Evolutionary conservation across 2,797 vertebrate species (phyloP).

Genomic region (Harpagifer antarcticus): DNA sequence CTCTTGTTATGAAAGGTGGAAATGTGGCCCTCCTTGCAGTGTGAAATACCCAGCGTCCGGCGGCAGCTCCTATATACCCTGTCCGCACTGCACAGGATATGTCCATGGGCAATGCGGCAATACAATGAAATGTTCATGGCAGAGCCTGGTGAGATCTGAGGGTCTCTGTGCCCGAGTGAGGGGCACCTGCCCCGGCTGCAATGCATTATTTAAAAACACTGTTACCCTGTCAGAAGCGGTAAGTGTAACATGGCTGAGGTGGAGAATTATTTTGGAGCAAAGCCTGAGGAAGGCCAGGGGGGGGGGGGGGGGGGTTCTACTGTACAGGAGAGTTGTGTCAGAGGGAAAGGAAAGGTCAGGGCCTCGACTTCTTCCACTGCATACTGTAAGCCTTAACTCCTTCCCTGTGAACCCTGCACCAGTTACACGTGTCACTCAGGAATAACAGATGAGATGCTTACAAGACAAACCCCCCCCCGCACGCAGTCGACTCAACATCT

Average conservation of each 20-base stretch:
- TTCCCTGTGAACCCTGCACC: conserved; percentile 39
- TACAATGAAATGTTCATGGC: conserved; percentile 80
- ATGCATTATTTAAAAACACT: conserved; percentile 84
- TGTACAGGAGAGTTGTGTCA: conserved; percentile 55
- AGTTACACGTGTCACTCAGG: conserved; percentile 67
- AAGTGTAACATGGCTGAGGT: conserved; percentile 61
- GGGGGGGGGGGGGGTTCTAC: background rate
- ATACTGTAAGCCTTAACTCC: conserved; percentile 39
- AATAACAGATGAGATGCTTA: conserved; percentile 72
- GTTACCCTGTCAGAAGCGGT: conserved; percentile 78
- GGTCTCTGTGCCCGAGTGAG: conserved; percentile 71
- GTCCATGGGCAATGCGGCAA: conserved; percentile 71
- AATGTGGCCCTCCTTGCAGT: background rate
- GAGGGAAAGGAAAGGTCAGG: conserved; percentile 60
- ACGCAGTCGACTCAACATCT: conserved; percentile 33
- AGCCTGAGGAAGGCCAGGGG: conserved; percentile 51
- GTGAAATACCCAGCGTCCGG: conserved; percentile 24
- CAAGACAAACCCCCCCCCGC: conserved; percentile 57
- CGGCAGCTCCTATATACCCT: conserved; percentile 51
- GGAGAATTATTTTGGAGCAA: conserved; percentile 54
- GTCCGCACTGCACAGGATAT: conserved; percentile 59
- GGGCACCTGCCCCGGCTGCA: conserved; percentile 73
- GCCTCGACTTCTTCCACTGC: conserved; percentile 20
- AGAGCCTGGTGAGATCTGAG: conserved; percentile 75
- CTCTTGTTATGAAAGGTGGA: conserved; percentile 42